Conservation (phyloP, 23 tunicate species). For the Halocynthia roretzi region DNA sequence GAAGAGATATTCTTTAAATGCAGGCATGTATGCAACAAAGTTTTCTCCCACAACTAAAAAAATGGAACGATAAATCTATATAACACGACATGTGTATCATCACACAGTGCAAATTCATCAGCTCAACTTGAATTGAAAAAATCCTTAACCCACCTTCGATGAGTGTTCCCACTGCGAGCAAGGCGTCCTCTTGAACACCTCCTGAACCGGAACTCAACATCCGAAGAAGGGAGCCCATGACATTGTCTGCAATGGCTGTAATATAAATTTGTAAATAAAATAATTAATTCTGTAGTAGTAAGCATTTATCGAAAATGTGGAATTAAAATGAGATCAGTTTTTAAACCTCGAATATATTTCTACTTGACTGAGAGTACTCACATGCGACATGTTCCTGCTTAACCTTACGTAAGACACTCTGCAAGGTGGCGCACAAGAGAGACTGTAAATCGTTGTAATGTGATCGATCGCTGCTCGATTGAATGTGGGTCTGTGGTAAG, state of each 20-base stretch:
- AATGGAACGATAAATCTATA: too few relatives aligned
- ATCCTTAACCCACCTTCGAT: slow-evolving; percentile 43
- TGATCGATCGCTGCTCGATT: slow-evolving; percentile 70
- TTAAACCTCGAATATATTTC: too few relatives aligned
- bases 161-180: slow-evolving; percentile 90
- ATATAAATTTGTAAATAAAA: neutral
- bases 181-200: slow-evolving; percentile 94
- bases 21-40: slow-evolving; percentile 66
- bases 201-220: slow-evolving; percentile 74
- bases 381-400: slow-evolving; percentile 69
- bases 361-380: neutral
- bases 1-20: slow-evolving; percentile 70
- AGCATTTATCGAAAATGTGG: too few relatives aligned
- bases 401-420: slow-evolving; percentile 84
- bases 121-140: too few relatives aligned
- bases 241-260: slow-evolving; percentile 81
- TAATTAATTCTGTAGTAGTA: too few relatives aligned
- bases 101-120: too few relatives aligned
- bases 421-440: slow-evolving; percentile 89
- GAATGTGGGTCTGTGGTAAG: slow-evolving; percentile 56
- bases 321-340: too few relatives aligned
- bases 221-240: slow-evolving; percentile 76
- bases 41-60: slow-evolving; percentile 62
- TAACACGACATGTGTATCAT: too few relatives aligned
- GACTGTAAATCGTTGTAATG: slow-evolving; percentile 92